Evolutionary conservation across 2,113 vertebrate genomes (phyloP), one percentile per base, ranked within the genome.

Genomic region (Mionectes macconnelli): DNA sequence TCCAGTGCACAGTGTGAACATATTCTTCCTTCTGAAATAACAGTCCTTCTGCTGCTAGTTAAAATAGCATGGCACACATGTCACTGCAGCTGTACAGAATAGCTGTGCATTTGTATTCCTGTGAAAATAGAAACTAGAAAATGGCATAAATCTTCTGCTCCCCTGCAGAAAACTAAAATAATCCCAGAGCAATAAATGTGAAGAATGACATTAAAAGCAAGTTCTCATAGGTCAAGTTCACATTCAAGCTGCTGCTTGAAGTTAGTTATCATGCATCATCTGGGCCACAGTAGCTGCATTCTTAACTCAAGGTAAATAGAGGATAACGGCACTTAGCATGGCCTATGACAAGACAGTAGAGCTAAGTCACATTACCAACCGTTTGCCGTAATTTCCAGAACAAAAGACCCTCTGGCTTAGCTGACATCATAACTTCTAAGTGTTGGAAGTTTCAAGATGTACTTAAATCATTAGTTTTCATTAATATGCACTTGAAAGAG

Each of bases 131-230:
- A 78, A 84, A 55, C 56, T 52, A 75, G 76, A 67, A 84, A 93
- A 82, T 14, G 27, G 28, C 9, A 27, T 59, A 84, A 68, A 30
- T 93, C 22, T 66, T 92, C 39, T 79, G 73, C 57, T 93, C 9
- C 31, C n/a, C 59, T 77, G 76, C 33, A 89, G 87, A 88, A 95
- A 87, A 90, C n/a, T n/a, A 40, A 93, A 91, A 87, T 89, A 94
- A 72, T 79, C 57, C 18, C 31, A 22, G 28, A 87, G 45, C 22
- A 77, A 27, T 69, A 97, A 76, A 53, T 73, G 49, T 77, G 78
- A 90, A 72, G 53, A 90, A 91, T 30, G 8, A 5, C 23, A 90
- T 87, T 79, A 77, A 69, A 82, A 82, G 35, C 20, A 79, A 85
- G 33, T 62, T 86, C 47, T 91, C 56, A 59, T 39, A 55, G 87